These are phyloP conservation scores for Megalurothrips usitatus DNA, from an alignment of 2,888 invertebrate species.

Conservation along the genomic window DNA sequence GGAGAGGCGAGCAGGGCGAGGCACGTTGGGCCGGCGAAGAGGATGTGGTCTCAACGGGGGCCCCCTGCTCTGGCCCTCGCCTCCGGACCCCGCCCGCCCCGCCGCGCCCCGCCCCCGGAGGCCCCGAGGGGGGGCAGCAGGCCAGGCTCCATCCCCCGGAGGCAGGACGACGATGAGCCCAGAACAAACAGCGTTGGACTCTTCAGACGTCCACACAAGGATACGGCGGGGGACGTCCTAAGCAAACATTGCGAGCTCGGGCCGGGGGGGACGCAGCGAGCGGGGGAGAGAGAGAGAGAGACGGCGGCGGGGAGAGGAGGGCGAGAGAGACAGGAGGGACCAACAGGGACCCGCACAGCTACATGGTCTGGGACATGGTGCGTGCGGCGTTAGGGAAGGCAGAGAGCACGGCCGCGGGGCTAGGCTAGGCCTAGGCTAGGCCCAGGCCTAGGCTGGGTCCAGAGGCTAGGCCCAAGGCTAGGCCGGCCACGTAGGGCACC, in stretches of 20 bases:
- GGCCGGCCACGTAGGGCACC: neutral
- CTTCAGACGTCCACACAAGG: constrained; percentile 14
- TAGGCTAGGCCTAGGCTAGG: no score
- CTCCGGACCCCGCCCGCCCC: neutral
- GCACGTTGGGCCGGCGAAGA: neutral
- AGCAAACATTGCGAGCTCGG: constrained; percentile 19
- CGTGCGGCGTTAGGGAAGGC: neutral
- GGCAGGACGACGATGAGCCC: constrained; percentile 17
- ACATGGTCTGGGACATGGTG: neutral
- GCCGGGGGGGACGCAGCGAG: neutral
- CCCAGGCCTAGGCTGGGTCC: no score
- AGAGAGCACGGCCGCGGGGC: neutral
- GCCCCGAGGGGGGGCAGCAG: neutral
- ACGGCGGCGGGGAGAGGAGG: neutral
- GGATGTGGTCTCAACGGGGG: constrained; percentile 10
- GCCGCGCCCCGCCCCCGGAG: neutral
- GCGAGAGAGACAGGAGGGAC: neutral
- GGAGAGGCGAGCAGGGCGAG: constrained; percentile 4
- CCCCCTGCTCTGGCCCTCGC: constrained; percentile 3
- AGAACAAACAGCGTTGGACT: constrained; percentile 25
- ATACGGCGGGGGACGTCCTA: neutral
- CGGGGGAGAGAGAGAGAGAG: neutral
- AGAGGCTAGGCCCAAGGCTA: no score
- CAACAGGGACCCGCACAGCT: neutral
- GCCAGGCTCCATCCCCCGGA: neutral